These are phyloP conservation scores for Panthera uncia DNA, from an alignment of 2,113 vertebrate genomes.

Conservation along the genomic window DNA sequence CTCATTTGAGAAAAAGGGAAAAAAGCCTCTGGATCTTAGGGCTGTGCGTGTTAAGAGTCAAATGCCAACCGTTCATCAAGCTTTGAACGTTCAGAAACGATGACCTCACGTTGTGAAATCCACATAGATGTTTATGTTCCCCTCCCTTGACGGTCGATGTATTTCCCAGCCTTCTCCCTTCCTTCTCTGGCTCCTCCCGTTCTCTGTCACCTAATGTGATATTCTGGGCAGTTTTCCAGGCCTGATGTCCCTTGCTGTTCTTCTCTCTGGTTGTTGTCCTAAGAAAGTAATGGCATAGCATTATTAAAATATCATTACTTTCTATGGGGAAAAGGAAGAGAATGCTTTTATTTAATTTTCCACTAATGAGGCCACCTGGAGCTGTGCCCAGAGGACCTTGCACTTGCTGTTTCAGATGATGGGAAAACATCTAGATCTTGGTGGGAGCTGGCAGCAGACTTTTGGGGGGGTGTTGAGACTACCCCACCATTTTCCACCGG, in stretches of 20 bases:
- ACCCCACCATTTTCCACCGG: not conserved
- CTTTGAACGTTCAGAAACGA: not conserved
- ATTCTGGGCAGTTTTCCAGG: slow-evolving; percentile 50
- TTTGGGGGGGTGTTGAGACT: not conserved
- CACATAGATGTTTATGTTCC: not conserved
- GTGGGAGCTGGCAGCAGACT: not conserved
- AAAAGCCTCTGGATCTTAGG: not conserved
- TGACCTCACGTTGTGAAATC: not conserved
- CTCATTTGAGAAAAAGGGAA: not conserved
- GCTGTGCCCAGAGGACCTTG: not conserved
- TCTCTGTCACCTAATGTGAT: not conserved
- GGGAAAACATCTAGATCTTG: not conserved
- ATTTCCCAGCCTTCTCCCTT: not conserved
- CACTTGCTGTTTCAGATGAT: not conserved
- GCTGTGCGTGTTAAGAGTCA: not conserved
- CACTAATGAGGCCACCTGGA: slow-evolving; percentile 31
- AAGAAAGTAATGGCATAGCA: slow-evolving; percentile 19
- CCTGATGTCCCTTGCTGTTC: not conserved
- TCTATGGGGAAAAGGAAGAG: slow-evolving; percentile 42
- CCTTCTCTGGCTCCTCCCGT: not conserved
- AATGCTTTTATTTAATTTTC: slow-evolving; percentile 63
- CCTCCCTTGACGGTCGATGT: not conserved
- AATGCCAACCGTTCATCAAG: not conserved
- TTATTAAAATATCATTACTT: slow-evolving; percentile 64
- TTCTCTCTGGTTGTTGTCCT: slow-evolving; percentile 46